Conservation (phyloP, 2,797 vertebrate genomes). For the Parambassis ranga region DNA sequence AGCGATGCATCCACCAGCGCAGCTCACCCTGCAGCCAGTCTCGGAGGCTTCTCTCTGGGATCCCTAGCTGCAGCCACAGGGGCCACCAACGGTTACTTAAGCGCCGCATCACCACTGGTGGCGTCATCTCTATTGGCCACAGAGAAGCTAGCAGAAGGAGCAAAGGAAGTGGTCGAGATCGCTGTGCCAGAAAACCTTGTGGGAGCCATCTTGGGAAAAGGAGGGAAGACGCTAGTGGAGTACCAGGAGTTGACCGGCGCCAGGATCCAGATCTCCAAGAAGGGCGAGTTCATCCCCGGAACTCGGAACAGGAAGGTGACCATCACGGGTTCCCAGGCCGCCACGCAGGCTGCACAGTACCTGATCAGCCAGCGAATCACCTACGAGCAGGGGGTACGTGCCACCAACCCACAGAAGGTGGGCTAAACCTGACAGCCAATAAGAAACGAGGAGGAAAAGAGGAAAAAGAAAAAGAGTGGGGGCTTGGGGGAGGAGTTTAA, state of each 20-base stretch:
- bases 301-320: conserved; percentile 96
- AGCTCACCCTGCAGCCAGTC: conserved; percentile 78
- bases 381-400: conserved; percentile 94
- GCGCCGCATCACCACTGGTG: conserved; percentile 85
- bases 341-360: conserved; percentile 94
- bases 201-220: conserved; percentile 94
- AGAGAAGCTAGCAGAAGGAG: conserved; percentile 89
- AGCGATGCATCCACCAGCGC: conserved; percentile 84
- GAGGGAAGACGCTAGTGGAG: conserved; percentile 95
- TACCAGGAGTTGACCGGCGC: conserved; percentile 97
- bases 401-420: conserved; percentile 96
- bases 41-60: conserved; percentile 88
- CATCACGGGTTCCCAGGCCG: conserved; percentile 92
- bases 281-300: conserved; percentile 95
- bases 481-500: conserved; percentile 75
- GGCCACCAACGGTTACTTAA: conserved; percentile 89
- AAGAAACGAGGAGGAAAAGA: conserved; percentile 73
- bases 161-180: conserved; percentile 95
- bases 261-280: conserved; percentile 97
- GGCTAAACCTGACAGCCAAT: conserved; percentile 83
- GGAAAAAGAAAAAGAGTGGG: conserved; percentile 69
- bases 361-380: conserved; percentile 97
- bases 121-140: conserved; percentile 88
- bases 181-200: conserved; percentile 95
- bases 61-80: conserved; percentile 87